A percentile compares a stretch with the other conserved stretches of the same genome.
Evolutionary conservation across 2,113 vertebrate genomes (phyloP).

Genomic region (Lipotes vexillifer): DNA sequence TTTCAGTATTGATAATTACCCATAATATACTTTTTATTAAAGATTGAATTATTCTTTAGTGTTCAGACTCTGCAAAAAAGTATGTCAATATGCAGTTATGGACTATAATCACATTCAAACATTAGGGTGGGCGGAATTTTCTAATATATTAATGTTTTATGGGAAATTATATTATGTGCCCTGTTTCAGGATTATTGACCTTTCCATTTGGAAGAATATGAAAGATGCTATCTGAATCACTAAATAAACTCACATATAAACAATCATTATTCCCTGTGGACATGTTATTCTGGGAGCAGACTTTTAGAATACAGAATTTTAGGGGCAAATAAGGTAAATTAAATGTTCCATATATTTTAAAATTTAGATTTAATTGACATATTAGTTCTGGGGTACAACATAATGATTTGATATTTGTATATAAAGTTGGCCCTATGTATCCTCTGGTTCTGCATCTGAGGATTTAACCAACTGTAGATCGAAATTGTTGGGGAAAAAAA

Average conservation of each 20-base stretch:
- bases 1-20: background rate
- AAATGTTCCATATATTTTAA: background rate
- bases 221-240: background rate
- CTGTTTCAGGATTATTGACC: background rate
- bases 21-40: background rate
- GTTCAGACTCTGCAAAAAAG: background rate
- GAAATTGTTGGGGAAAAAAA: background rate
- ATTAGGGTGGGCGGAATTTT: background rate
- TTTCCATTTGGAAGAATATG: background rate
- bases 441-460: background rate
- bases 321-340: background rate
- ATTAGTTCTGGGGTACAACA: background rate
- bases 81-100: background rate
- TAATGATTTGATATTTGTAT: background rate
- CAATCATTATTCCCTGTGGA: background rate
- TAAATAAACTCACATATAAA: background rate
- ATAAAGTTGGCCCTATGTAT: background rate
- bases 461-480: background rate
- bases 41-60: background rate
- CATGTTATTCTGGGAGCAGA: background rate
- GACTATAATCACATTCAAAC: background rate
- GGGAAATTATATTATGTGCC: background rate
- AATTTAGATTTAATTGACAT: background rate
- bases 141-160: background rate
- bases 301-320: background rate